A percentile compares a stretch with the other conserved stretches of the same genome.
Evolutionary conservation across 37 sponge, comb jelly and placozoan genomes (phyloP).

Genomic region (Aplysina aerophoba): DNA sequence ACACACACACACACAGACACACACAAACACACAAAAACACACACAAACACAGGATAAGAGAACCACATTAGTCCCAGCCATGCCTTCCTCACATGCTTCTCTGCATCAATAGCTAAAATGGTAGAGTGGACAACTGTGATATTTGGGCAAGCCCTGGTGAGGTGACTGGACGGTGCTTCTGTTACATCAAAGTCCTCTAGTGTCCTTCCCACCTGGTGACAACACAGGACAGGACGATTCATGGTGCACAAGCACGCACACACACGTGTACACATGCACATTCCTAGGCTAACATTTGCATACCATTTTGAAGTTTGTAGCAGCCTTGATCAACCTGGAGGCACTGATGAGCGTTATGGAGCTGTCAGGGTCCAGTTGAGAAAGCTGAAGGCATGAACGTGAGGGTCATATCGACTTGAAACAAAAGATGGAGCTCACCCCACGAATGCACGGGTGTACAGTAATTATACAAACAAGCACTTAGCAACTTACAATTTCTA

Average conservation of each 20-base stretch:
- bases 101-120: slow-evolving; percentile 1
- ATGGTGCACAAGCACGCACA: too few species aligned
- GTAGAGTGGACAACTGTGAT: slow-evolving; percentile 43
- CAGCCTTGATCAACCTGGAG: slow-evolving; percentile 80
- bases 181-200: slow-evolving; percentile 81
- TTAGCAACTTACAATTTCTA: too few species aligned
- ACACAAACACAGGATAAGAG: not conserved
- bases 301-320: slow-evolving; percentile 82
- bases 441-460: too few species aligned
- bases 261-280: not conserved
- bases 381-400: slow-evolving; percentile 47
- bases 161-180: slow-evolving; percentile 52
- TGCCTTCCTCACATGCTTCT: slow-evolving; percentile 42
- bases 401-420: too few species aligned
- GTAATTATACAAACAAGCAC: too few species aligned
- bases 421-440: too few species aligned
- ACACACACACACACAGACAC: not conserved
- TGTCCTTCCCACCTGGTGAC: slow-evolving; percentile 52
- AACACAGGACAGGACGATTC: not conserved
- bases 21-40: not conserved
- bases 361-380: slow-evolving; percentile 42
- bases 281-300: not conserved
- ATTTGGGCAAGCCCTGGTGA: slow-evolving; percentile 67
- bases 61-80: too few species aligned
- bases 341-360: slow-evolving; percentile 64